Conservation (phyloP, 2,113 vertebrate species). For the Hucho hucho region DNA sequence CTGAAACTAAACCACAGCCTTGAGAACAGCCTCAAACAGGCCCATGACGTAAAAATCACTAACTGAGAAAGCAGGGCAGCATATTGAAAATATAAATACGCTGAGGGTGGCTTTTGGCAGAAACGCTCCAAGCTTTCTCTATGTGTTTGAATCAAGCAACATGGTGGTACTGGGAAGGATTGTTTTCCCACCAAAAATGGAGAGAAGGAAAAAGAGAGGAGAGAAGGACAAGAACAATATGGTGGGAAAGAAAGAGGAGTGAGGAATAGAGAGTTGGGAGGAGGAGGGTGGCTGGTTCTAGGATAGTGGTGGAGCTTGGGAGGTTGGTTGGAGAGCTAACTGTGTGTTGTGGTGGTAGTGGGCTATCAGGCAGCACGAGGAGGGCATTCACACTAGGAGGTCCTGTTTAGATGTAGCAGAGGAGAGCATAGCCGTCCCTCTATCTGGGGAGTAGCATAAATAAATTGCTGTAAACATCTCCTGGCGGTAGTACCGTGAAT, state of each 20-base stretch:
- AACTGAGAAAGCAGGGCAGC: constrained; percentile 33
- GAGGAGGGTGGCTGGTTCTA: constrained; percentile 10
- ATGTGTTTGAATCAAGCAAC: constrained; percentile 45
- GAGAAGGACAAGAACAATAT: constrained; percentile 23
- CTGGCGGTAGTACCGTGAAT: constrained; percentile 77
- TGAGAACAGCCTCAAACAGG: constrained; percentile 70
- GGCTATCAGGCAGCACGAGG: neutral
- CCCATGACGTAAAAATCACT: constrained; percentile 61
- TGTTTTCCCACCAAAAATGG: constrained; percentile 21
- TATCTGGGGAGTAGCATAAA: constrained; percentile 78
- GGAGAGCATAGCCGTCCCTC: constrained; percentile 60
- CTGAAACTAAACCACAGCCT: constrained; percentile 76
- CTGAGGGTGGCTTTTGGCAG: constrained; percentile 47
- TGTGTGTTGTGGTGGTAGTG: too few species aligned
- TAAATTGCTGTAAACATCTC: constrained; percentile 83
- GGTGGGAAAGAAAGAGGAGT: constrained; percentile 15
- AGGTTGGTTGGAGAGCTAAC: neutral
- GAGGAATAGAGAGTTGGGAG: constrained; percentile 12
- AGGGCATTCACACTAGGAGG: constrained; percentile 76
- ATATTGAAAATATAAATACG: constrained; percentile 35
- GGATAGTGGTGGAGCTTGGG: neutral
- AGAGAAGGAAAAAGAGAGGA: constrained; percentile 22
- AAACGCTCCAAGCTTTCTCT: constrained; percentile 28
- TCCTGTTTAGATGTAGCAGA: constrained; percentile 77
- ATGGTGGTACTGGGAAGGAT: constrained; percentile 31